Conservation (phyloP, 2,113 vertebrate species). For the Tapirus terrestris region DNA sequence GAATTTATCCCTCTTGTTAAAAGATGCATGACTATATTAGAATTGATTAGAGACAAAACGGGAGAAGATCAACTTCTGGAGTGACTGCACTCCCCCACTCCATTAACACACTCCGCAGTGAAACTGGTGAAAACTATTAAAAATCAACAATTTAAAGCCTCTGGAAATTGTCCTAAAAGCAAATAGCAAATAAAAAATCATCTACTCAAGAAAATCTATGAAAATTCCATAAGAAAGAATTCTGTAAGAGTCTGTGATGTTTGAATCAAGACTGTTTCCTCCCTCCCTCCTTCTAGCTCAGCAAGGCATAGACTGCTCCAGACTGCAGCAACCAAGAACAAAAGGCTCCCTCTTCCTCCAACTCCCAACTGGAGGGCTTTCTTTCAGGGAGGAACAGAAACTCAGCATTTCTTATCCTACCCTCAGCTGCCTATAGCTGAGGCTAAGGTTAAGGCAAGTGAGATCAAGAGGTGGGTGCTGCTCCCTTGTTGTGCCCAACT, state of each 20-base stretch:
- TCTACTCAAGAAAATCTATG: background rate
- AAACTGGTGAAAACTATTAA: background rate
- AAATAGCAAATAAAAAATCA: background rate
- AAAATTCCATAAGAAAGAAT: background rate
- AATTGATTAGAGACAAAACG: background rate
- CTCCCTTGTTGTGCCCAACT: background rate
- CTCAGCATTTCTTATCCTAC: background rate
- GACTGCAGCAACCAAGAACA: background rate
- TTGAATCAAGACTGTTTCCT: background rate
- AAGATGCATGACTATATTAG: background rate
- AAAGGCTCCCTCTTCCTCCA: background rate
- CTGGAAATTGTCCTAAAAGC: background rate
- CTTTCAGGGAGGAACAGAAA: background rate
- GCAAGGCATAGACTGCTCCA: background rate
- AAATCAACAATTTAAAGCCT: background rate
- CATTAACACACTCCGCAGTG: background rate
- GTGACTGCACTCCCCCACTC: background rate
- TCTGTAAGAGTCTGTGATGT: background rate
- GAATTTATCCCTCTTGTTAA: no score
- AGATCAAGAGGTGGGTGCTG: background rate
- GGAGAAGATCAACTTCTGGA: background rate
- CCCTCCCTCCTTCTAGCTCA: background rate
- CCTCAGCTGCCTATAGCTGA: background rate
- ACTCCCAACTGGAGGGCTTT: background rate
- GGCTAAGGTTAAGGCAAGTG: background rate